Conservation (phyloP, 2,113 vertebrate species). For the Coracopsis vasa region DNA sequence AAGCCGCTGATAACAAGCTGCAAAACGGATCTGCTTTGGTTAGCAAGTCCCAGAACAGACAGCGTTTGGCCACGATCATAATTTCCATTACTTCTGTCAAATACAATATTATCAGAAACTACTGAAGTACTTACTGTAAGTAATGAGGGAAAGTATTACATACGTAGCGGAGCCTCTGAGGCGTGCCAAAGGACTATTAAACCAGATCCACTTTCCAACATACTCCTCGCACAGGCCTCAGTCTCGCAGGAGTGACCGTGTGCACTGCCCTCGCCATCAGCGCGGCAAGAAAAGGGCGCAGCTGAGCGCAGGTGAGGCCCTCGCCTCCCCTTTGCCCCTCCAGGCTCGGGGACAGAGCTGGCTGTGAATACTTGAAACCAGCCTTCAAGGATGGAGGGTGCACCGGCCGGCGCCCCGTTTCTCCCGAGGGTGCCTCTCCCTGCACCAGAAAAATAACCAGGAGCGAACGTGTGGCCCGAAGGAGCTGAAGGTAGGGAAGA, state of each 20-base stretch:
- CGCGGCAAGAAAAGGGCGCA: not conserved
- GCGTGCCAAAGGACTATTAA: not conserved
- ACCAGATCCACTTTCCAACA: not conserved
- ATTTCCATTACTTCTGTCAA: slow-evolving; percentile 63
- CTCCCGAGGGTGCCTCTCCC: not conserved
- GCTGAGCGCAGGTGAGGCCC: not conserved
- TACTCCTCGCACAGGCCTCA: not conserved
- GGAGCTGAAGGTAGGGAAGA: not conserved
- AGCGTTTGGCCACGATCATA: slow-evolving; percentile 35
- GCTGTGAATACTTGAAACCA: not conserved
- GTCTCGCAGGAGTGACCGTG: accelerated
- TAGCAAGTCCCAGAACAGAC: not conserved
- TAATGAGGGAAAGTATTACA: slow-evolving; percentile 42
- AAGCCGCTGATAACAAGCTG: not conserved
- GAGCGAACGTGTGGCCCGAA: not conserved
- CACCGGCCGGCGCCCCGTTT: not conserved
- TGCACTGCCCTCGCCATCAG: not conserved
- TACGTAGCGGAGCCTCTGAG: not conserved
- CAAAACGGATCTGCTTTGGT: slow-evolving; percentile 20
- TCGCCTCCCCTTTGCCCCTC: not conserved
- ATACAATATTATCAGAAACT: slow-evolving; percentile 13
- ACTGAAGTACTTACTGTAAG: slow-evolving; percentile 52
- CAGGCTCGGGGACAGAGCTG: too few relatives aligned
- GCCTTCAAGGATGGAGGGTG: not conserved
- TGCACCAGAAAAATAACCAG: not conserved